Percentiles rank a stretch among this genome's conserved stretches.
Evolutionary conservation across 2,888 invertebrate genomes (phyloP).

Genomic region (Lottia gigantea): DNA sequence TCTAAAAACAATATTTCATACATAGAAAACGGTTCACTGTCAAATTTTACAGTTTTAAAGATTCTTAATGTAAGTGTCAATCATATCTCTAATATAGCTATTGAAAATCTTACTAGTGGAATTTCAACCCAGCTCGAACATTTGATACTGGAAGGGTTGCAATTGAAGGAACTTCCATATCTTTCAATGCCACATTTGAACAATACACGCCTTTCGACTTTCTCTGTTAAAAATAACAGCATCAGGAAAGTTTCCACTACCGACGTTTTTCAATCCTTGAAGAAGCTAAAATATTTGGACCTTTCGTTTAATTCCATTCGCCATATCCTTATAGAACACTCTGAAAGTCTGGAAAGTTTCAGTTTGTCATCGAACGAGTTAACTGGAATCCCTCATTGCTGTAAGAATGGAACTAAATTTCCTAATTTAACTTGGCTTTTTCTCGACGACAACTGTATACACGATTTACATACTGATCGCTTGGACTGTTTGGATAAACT

Average conservation of each 20-base stretch:
- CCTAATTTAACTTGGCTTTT: not conserved
- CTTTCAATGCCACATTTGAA: not conserved
- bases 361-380: conserved; percentile 1
- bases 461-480: not conserved
- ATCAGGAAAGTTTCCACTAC: not conserved
- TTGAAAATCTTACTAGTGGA: not conserved
- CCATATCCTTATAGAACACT: not conserved
- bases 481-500: not conserved
- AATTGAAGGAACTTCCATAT: not conserved
- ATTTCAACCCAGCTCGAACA: not conserved
- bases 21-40: not conserved
- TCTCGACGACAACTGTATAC: not conserved
- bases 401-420: not conserved
- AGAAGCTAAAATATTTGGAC: not conserved
- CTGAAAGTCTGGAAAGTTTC: not conserved
- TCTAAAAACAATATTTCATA: not conserved
- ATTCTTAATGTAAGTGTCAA: not conserved
- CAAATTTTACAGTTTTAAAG: not conserved
- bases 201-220: not conserved
- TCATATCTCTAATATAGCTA: not conserved
- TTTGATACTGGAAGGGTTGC: not conserved
- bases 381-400: not conserved
- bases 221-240: not conserved
- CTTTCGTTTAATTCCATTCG: not conserved
- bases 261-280: not conserved